Conservation (phyloP, 2,113 vertebrate species). For the Polyodon spathula region DNA sequence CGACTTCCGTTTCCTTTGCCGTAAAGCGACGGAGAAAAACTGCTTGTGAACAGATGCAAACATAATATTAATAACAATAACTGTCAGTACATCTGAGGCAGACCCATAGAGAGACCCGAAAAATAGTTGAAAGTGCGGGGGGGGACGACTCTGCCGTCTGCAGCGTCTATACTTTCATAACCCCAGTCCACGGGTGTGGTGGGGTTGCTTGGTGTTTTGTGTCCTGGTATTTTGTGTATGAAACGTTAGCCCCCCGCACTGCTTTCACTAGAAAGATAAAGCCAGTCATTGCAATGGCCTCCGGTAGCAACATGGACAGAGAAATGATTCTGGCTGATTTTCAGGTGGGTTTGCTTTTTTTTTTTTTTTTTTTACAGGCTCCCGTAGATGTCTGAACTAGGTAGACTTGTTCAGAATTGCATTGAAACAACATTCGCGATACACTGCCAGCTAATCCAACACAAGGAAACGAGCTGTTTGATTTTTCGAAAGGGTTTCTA, state of each 20-base stretch:
- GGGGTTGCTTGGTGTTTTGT: slow-evolving; percentile 23
- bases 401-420: slow-evolving; percentile 6
- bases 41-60: slow-evolving; percentile 39
- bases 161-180: slow-evolving; percentile 14
- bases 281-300: slow-evolving; percentile 80
- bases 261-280: slow-evolving; percentile 29
- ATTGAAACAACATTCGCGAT: not conserved
- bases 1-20: slow-evolving; percentile 35
- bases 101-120: slow-evolving; percentile 16
- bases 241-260: slow-evolving; percentile 17
- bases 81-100: slow-evolving; percentile 35
- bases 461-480: slow-evolving; percentile 1
- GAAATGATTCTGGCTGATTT: slow-evolving; percentile 98
- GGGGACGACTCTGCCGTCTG: slow-evolving; percentile 11
- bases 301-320: slow-evolving; percentile 89
- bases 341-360: slow-evolving; percentile 65
- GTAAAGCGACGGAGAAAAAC: slow-evolving; percentile 43
- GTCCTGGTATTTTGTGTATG: slow-evolving; percentile 19
- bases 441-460: not conserved
- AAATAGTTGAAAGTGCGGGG: slow-evolving; percentile 20
- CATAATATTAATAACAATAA: too few relatives aligned
- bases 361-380: not conserved
- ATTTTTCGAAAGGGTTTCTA: too few relatives aligned
- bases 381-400: slow-evolving; percentile 1
- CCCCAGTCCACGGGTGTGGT: slow-evolving; percentile 11